phyloP scores from a whole-genome alignment of 2,888 invertebrate species.

The Drosophila macrospina region DNA sequence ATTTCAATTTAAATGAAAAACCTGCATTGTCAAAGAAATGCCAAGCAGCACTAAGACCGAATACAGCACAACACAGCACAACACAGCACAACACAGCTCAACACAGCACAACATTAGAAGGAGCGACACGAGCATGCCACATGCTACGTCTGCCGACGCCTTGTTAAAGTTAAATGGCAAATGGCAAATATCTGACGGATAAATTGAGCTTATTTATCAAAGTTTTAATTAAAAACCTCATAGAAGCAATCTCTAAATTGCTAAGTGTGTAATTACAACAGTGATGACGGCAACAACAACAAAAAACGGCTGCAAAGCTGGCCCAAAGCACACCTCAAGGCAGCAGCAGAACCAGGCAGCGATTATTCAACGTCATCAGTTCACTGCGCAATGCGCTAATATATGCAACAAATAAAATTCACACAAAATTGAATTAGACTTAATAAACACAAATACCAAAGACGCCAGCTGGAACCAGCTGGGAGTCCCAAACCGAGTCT shows the following conservation, averaged over 20 bases:
- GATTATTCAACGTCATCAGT: slow-evolving; percentile 33
- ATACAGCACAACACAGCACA: slow-evolving; percentile 4
- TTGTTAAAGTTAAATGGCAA: slow-evolving; percentile 52
- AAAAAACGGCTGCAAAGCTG: slow-evolving; percentile 7
- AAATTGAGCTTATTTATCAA: slow-evolving; percentile 79
- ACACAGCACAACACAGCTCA: slow-evolving; percentile 7
- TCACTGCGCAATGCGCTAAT: slow-evolving; percentile 44
- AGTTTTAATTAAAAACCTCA: slow-evolving; percentile 78
- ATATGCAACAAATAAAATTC: slow-evolving; percentile 71
- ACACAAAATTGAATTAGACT: slow-evolving; percentile 74
- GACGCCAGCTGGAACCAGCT: slow-evolving; percentile 50
- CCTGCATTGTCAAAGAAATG: slow-evolving; percentile 60
- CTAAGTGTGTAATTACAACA: slow-evolving; percentile 76
- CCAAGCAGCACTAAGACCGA: slow-evolving; percentile 31
- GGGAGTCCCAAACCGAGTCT: slow-evolving; percentile 5
- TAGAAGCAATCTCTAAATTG: slow-evolving; percentile 62
- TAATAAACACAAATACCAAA: slow-evolving; percentile 64
- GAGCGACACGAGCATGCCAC: not conserved
- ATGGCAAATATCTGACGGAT: slow-evolving; percentile 62
- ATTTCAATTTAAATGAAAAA: slow-evolving; percentile 65
- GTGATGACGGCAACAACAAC: slow-evolving; percentile 38
- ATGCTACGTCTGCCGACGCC: slow-evolving; percentile 9
- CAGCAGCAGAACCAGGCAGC: slow-evolving; percentile 16
- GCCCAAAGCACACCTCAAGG: slow-evolving; percentile 23
- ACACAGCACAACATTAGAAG: slow-evolving; percentile 8